Conservation (phyloP, 2,888 invertebrate species). For the Abrostola tripartita region DNA sequence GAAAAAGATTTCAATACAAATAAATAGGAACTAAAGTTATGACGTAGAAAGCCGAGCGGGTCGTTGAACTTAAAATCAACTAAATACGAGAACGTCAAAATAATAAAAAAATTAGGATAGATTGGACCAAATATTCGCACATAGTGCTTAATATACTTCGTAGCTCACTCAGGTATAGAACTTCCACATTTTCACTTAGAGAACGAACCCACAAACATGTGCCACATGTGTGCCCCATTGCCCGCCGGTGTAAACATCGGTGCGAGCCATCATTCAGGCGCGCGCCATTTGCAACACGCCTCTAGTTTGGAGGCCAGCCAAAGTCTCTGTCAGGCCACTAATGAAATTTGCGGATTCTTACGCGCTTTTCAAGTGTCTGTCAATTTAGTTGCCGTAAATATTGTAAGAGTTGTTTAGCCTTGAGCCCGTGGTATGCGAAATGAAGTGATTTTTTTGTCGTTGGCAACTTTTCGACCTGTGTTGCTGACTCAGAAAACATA, state of each 20-base stretch:
- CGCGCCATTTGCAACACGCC: conserved; percentile 16
- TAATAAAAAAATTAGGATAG: too few relatives aligned
- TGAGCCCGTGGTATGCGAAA: neutral
- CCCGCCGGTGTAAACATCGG: neutral
- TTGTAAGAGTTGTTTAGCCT: conserved; percentile 2
- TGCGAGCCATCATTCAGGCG: conserved; percentile 7
- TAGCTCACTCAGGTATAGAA: too few relatives aligned
- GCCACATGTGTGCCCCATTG: neutral
- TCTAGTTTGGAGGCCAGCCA: conserved; percentile 33
- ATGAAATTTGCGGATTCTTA: conserved; percentile 31
- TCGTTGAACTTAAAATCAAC: too few relatives aligned
- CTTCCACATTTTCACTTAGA: too few relatives aligned
- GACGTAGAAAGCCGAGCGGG: too few relatives aligned
- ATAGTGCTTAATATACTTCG: too few relatives aligned
- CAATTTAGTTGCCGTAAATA: conserved; percentile 26
- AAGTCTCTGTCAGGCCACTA: conserved; percentile 10
- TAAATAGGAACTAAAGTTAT: too few relatives aligned
- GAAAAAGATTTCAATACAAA: too few relatives aligned
- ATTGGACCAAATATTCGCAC: too few relatives aligned
- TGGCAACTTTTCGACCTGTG: neutral
- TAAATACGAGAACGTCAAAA: too few relatives aligned
- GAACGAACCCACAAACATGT: neutral
- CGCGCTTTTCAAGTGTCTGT: conserved; percentile 39
- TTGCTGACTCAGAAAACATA: neutral
- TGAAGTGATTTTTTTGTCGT: neutral